Base-by-base conservation (phyloP, 2,113 vertebrate species). In the Syngnathus typhle region DNA sequence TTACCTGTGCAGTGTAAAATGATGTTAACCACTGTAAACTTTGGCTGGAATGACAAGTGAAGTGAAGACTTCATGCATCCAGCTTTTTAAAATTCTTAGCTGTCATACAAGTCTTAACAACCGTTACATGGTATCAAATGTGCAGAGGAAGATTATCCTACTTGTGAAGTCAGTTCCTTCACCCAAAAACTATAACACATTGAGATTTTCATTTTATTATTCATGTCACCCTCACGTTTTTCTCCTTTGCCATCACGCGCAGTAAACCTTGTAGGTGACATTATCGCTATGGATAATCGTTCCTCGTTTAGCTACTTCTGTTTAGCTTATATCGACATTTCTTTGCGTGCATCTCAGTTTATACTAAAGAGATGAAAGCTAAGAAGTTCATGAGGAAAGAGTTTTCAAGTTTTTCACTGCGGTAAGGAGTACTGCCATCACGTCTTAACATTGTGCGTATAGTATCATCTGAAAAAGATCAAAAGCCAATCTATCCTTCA, bases 361-460 rank as follows among this genome's bases (percentile, higher is more conserved):
- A 21, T 55, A 55, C 27, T 19, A 18, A 55, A 43, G 12, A 67
- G 38, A 32, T 2, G 0, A 51, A 56, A 67, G 38, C 62, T 5
- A 12, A 70, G 63, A 70, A 69, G 32, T 27, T 69, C 16, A 21
- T 18, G 7, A 13, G 10, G n/a, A 37, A 43, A 43, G 16, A n/a
- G 12, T 36, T n/a, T 21, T 21, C 6, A 21, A 11, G 13, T 54
- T 72, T 58, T 46, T 32, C 39, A 59, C 43, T 54, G 49, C 70
- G 59, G 38, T 64, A 18, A 54, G 46, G 43, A 60, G 56, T 23
- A 44, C 3, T 68, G 41, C 44, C 49, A 16, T n/a, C 21, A 52
- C 9, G 12, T 43, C 41, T 43, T 43, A 11, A 43, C 41, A 43
- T 11, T 43, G 2, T 43, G 41, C 41, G 41, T 43, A 43, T 43